These are phyloP conservation scores for Fregata magnificens DNA, from an alignment of 2,113 vertebrate species.

Conservation along the genomic window DNA sequence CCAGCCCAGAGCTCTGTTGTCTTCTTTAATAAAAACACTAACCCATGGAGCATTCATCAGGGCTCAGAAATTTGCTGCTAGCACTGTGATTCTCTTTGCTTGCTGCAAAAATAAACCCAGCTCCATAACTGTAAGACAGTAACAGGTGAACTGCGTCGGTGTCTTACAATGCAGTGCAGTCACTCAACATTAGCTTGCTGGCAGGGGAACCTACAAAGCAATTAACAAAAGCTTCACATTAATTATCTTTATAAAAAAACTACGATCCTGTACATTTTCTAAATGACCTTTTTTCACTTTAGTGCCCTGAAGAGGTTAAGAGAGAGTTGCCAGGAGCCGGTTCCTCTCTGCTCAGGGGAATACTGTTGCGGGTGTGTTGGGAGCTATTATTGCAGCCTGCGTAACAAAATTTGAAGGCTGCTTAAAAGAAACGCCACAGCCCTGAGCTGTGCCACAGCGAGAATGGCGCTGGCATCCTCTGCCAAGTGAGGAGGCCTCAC, in stretches of 20 bases:
- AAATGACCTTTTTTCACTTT: not conserved
- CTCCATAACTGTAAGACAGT: not conserved
- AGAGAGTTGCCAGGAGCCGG: not conserved
- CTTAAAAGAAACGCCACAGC: not conserved
- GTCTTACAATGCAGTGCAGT: accelerated
- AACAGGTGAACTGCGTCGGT: not conserved
- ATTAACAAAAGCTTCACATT: not conserved
- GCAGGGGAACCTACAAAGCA: not conserved
- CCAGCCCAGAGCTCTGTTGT: not conserved
- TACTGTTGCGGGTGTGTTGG: not conserved
- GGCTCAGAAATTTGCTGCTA: not conserved
- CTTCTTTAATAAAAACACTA: not conserved
- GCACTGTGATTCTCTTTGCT: not conserved
- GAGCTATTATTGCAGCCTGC: not conserved
- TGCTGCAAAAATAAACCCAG: not conserved
- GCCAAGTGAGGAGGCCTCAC: accelerated
- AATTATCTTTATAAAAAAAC: not conserved
- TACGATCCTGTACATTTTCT: not conserved
- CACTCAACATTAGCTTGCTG: not conserved
- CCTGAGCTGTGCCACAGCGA: not conserved
- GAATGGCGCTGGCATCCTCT: accelerated
- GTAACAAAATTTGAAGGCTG: not conserved
- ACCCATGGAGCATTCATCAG: not conserved
- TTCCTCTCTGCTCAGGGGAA: not conserved
- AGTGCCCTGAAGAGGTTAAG: not conserved